Conservation (phyloP, 92 coral and sea anemone species). For the Nematostella vectensis region DNA sequence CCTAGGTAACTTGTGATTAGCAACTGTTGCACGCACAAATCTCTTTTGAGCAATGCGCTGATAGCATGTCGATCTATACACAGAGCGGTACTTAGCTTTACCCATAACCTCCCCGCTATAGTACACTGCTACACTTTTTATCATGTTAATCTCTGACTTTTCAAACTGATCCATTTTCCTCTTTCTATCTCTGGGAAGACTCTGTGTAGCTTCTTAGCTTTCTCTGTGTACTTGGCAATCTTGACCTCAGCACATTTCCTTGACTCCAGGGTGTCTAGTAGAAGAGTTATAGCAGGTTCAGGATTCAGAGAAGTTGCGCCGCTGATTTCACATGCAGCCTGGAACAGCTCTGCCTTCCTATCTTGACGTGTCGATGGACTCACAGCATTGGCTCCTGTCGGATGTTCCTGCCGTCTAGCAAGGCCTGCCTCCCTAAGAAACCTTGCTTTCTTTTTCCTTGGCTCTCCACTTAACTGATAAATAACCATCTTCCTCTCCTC, state of each 20-base stretch:
- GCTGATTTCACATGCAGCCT: slow-evolving; percentile 26
- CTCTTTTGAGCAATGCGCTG: slow-evolving; percentile 7
- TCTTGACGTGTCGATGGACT: not conserved
- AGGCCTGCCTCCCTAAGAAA: not conserved
- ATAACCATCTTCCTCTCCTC: not conserved
- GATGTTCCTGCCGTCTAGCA: not conserved
- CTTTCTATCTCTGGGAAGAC: not conserved
- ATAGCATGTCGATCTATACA: slow-evolving; percentile 9
- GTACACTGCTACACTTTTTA: slow-evolving; percentile 17
- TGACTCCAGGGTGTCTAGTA: slow-evolving; percentile 15
- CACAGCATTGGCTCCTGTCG: not conserved
- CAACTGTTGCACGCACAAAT: slow-evolving; percentile 11
- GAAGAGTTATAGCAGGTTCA: slow-evolving; percentile 15
- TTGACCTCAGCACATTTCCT: slow-evolving; percentile 1
- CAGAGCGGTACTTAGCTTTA: slow-evolving; percentile 14
- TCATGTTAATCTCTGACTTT: slow-evolving; percentile 10
- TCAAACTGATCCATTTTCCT: slow-evolving; percentile 9
- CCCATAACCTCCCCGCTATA: slow-evolving; percentile 32
- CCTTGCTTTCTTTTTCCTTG: not conserved
- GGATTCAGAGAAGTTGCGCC: slow-evolving; percentile 16
- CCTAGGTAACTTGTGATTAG: slow-evolving; percentile 22
- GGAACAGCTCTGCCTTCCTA: slow-evolving; percentile 5
- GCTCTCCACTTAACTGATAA: not conserved
- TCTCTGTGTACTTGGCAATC: not conserved
- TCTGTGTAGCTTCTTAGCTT: slow-evolving; percentile 2